These are phyloP conservation scores for Argyresthia goedartella DNA, from an alignment of 2,888 invertebrate species.

Conservation along the genomic window DNA sequence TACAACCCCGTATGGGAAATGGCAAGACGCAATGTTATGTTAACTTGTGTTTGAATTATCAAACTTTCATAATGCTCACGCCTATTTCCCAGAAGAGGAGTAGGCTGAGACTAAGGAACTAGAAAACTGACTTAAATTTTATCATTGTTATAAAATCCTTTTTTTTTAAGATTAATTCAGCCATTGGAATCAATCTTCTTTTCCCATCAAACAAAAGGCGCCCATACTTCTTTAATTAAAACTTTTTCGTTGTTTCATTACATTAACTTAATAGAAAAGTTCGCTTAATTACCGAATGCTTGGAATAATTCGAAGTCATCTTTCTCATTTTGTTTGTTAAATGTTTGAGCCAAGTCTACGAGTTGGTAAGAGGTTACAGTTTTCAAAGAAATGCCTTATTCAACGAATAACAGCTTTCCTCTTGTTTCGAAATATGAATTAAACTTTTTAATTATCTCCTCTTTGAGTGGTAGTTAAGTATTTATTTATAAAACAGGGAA, in stretches of 20 bases:
- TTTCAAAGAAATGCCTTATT: neutral
- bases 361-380: neutral
- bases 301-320: constrained; percentile 34
- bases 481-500: no score
- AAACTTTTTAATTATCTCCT: neutral
- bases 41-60: no score
- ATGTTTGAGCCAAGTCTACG: constrained; percentile 13
- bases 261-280: constrained; percentile 15
- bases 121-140: no score
- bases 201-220: constrained; percentile 20
- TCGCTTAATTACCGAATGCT: constrained; percentile 32
- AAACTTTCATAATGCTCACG: no score
- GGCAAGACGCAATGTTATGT: no score
- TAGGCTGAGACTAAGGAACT: no score
- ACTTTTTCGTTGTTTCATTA: constrained; percentile 28
- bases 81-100: no score
- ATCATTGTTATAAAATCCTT: no score
- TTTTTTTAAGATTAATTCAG: neutral
- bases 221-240: constrained; percentile 47
- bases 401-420: neutral
- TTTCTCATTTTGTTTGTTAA: constrained; percentile 17
- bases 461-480: neutral
- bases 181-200: constrained; percentile 32
- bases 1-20: no score
- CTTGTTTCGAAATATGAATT: neutral